Conservation (phyloP, 2,888 invertebrate species). For the Lepidonotus clava region DNA sequence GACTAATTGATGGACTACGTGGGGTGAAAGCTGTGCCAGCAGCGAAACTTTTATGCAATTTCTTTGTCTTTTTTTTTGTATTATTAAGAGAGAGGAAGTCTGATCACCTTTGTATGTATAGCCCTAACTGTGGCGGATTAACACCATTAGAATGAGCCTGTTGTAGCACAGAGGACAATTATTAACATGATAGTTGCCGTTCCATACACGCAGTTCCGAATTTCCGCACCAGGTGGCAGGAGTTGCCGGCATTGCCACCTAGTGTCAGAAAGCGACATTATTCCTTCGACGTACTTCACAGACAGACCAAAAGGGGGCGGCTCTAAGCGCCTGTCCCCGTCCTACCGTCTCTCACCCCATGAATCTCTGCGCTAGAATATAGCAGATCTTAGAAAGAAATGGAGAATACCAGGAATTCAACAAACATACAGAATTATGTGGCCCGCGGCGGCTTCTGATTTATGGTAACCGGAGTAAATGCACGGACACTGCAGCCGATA, state of each 20-base stretch:
- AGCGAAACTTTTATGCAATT: constrained; percentile 46
- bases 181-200: too few species aligned
- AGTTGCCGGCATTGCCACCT: not conserved
- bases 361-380: constrained; percentile 5
- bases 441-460: not conserved
- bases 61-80: constrained; percentile 32
- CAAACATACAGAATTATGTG: not conserved
- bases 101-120: too few species aligned
- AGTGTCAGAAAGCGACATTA: not conserved
- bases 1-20: not conserved
- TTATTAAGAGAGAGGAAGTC: not conserved
- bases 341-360: not conserved
- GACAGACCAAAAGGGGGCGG: not conserved
- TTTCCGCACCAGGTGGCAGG: constrained; percentile 9
- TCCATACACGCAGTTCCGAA: too few species aligned
- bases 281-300: constrained; percentile 5
- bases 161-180: too few species aligned
- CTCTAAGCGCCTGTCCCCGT: too few species aligned
- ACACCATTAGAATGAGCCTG: too few species aligned
- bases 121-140: too few species aligned
- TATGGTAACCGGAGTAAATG: not conserved
- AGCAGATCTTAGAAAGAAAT: not conserved
- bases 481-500: constrained; percentile 24
- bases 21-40: constrained; percentile 50
- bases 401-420: too few species aligned